Evolutionary conservation across 2,888 invertebrate species (phyloP), one percentile per base, ranked within the genome.

Genomic region (Scaptomyza flava): DNA sequence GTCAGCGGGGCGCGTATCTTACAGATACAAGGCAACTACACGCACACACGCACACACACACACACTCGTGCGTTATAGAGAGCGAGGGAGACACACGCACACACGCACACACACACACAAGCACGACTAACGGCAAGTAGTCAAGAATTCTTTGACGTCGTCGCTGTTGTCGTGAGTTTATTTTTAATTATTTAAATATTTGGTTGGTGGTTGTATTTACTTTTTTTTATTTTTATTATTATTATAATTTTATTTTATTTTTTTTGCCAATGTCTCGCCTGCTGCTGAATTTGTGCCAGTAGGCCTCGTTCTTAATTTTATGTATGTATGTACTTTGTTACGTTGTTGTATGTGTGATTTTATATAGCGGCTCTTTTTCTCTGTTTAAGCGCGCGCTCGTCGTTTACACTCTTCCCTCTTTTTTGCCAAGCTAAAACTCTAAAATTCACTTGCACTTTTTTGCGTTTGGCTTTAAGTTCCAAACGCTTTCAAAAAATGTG

Each of bases 261-360:
- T 38, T 38, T 73, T 68, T 34, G 68, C 68, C 58, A 73, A 73
- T 68, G 74, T 67, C 77, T 74, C 36, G 76, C 43, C 68, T 63
- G 57, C 62, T 57, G 52, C 27, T 65, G 80, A 81, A 89, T 86
- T 77, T 86, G 87, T 90, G 87, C 81, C 77, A 88, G 63, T 88
- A 81, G 90, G 90, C 89, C 89, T 88, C 75, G 84, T 71, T 85
- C 82, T 76, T 72, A 88, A 89, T 89, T 86, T 71, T 66, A 66
- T 62, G 52, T 61, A 62, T 58, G 41, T 41, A 4, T 23, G 23
- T 23, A 38, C 17, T 60, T 56, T 47, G 42, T 42, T 58, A 33
- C 50, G 54, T 34, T 36, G 4, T 27, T 27, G 27, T 6, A 27
- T 51, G 14, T 46, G 23, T 61, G 57, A 27, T 27, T 33, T 20